Conservation (phyloP, 2,888 invertebrate genomes). For the Venusia cambrica region DNA sequence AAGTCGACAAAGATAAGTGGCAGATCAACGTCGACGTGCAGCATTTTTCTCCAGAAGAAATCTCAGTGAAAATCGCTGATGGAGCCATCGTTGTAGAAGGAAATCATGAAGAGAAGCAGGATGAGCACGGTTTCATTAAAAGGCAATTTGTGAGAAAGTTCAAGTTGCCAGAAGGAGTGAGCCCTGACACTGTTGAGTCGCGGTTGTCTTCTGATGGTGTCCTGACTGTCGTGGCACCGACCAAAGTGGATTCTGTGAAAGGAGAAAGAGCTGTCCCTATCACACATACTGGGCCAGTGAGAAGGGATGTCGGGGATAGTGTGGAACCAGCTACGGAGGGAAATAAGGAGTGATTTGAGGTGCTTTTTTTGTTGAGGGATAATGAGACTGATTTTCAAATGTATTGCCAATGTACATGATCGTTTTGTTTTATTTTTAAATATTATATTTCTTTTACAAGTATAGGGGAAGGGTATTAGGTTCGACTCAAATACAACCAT, state of each 20-base stretch:
- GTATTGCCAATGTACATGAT: too few species aligned
- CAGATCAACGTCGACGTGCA: conserved; percentile 88
- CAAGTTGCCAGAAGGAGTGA: conserved; percentile 85
- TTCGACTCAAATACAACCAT: too few species aligned
- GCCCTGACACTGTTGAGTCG: conserved; percentile 86
- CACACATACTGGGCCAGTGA: conserved; percentile 80
- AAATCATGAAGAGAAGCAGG: conserved; percentile 89
- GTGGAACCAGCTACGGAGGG: conserved; percentile 30
- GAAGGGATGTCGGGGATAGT: conserved; percentile 51
- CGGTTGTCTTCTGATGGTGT: conserved; percentile 90
- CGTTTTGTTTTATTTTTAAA: too few species aligned
- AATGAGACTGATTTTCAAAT: conserved; percentile 16
- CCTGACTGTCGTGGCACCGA: conserved; percentile 84
- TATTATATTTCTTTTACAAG: too few species aligned
- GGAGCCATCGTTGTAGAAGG: conserved; percentile 86
- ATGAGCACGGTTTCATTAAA: conserved; percentile 87
- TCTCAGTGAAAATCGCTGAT: conserved; percentile 87
- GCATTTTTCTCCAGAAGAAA: conserved; percentile 88
- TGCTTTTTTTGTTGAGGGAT: conserved; percentile 17
- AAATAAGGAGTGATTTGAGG: conserved; percentile 9
- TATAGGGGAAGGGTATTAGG: too few species aligned
- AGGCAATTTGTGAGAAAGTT: conserved; percentile 87
- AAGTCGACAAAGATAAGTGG: conserved; percentile 79
- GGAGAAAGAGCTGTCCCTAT: conserved; percentile 81
- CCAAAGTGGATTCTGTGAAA: conserved; percentile 42